phyloP scores from a whole-genome alignment of 2,888 invertebrate genomes.

The Neoaliturus tenellus region DNA sequence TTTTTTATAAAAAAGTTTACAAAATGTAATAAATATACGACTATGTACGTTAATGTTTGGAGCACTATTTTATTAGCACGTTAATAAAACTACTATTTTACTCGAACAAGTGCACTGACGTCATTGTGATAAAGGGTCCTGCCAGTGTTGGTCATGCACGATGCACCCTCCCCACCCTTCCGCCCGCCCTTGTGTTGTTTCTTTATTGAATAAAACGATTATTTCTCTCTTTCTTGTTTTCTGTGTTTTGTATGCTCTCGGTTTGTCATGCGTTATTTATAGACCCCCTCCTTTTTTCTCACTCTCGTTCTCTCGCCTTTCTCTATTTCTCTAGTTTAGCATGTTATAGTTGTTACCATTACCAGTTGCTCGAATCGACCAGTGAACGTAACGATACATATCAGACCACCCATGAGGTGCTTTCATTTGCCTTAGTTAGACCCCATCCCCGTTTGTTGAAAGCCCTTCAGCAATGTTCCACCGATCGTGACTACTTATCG shows the following conservation, averaged over 20 bases:
- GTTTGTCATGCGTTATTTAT: constrained; percentile 29
- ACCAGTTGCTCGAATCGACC: constrained; percentile 17
- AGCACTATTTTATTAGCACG: constrained; percentile 61
- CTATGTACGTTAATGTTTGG: constrained; percentile 61
- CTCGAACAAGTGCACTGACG: constrained; percentile 64
- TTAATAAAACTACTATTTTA: constrained; percentile 56
- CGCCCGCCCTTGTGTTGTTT: constrained; percentile 22
- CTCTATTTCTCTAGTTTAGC: constrained; percentile 43
- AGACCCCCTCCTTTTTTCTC: constrained; percentile 35
- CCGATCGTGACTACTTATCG: constrained; percentile 11
- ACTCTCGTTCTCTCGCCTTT: not conserved
- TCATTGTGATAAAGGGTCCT: constrained; percentile 65
- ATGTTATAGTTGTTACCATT: constrained; percentile 29
- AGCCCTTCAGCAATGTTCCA: constrained; percentile 31
- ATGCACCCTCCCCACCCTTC: not conserved
- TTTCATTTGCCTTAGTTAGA: constrained; percentile 36
- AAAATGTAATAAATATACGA: constrained; percentile 58
- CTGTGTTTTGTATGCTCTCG: constrained; percentile 36
- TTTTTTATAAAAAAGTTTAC: constrained; percentile 59
- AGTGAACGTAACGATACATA: constrained; percentile 39
- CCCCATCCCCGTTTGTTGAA: constrained; percentile 12
- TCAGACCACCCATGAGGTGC: constrained; percentile 42
- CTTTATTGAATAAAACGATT: constrained; percentile 48
- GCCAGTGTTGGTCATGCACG: constrained; percentile 58
- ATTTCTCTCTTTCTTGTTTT: constrained; percentile 48